Evolutionary conservation across 2,113 vertebrate genomes (phyloP).

Genomic region (Grus americana): DNA sequence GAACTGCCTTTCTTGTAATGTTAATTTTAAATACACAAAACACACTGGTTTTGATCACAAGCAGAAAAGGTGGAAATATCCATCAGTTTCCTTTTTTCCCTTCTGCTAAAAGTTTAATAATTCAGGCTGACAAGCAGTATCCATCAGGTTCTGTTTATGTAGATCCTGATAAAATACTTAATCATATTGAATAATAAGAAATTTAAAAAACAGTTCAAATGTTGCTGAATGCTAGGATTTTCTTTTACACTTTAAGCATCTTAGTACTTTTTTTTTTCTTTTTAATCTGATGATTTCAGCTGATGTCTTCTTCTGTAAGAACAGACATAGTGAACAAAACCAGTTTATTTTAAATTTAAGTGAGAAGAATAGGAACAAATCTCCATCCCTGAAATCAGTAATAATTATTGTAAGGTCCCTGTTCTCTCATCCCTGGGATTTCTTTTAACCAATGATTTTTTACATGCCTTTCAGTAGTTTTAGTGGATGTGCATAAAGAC

Average conservation of each 20-base stretch:
- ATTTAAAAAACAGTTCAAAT: background rate
- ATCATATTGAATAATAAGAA: background rate
- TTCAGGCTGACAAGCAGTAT: background rate
- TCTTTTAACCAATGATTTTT: background rate
- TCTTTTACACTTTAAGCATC: background rate
- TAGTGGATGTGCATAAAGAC: background rate
- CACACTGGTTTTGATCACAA: background rate
- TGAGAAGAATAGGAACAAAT: background rate
- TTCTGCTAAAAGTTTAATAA: conserved; percentile 14
- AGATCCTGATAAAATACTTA: background rate
- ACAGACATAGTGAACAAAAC: background rate
- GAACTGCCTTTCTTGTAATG: background rate
- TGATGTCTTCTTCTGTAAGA: background rate
- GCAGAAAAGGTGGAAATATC: background rate
- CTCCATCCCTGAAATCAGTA: background rate
- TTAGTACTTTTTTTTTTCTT: background rate
- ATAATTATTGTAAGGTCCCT: background rate
- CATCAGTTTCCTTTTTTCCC: background rate
- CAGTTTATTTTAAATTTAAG: background rate
- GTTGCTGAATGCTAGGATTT: background rate
- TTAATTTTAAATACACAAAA: conserved; percentile 24
- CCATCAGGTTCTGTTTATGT: background rate
- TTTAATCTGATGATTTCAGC: background rate
- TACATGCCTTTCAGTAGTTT: background rate
- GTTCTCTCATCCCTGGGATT: background rate